These are phyloP conservation scores for Scaptodrosophila latifasciaeformis DNA, from an alignment of 2,888 invertebrate species.

Conservation along the genomic window DNA sequence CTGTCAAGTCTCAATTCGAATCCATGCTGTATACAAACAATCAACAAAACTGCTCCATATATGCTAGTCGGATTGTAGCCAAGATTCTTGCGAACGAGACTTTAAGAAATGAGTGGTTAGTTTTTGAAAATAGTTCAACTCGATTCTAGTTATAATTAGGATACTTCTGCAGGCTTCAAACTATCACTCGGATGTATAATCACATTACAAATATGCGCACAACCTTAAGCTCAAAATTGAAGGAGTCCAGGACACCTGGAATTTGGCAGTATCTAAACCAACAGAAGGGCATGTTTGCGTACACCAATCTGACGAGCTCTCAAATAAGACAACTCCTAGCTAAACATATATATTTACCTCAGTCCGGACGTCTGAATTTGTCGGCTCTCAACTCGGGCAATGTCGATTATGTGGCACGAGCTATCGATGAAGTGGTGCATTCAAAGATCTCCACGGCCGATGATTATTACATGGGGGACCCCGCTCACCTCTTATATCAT, in stretches of 20 bases:
- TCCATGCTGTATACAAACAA: conserved; percentile 13
- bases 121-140: neutral
- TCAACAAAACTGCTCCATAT: conserved; percentile 7
- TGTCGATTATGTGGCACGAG: conserved; percentile 30
- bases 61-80: conserved; percentile 34
- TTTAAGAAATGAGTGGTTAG: conserved; percentile 35
- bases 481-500: neutral
- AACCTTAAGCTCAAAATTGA: conserved; percentile 20
- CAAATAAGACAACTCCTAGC: conserved; percentile 24
- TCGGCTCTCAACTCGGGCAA: conserved; percentile 17
- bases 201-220: conserved; percentile 22
- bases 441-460: neutral
- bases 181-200: conserved; percentile 24
- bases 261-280: conserved; percentile 28
- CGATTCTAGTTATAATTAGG: neutral
- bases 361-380: conserved; percentile 37
- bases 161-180: conserved; percentile 8
- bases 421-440: conserved; percentile 29
- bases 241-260: conserved; percentile 29
- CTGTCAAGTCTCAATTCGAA: conserved; percentile 29
- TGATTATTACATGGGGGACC: neutral
- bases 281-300: conserved; percentile 27
- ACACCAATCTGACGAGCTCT: conserved; percentile 12
- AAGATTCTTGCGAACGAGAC: conserved; percentile 21
- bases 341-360: conserved; percentile 35